Conservation (phyloP, 2,113 vertebrate genomes). For the Hydrolagus affinis region DNA sequence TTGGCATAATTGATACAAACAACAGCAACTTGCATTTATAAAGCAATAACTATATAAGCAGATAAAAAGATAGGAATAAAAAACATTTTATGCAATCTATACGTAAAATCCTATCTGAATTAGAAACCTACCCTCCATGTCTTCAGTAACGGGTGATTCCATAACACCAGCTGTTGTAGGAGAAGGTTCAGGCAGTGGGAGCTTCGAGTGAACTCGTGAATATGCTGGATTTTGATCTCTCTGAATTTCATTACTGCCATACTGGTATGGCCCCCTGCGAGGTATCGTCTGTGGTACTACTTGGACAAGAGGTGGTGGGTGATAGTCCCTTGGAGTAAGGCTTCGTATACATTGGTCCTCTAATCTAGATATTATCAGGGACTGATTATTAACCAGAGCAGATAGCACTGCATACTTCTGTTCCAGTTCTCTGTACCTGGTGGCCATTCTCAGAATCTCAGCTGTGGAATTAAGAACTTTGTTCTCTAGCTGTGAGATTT, state of each 20-base stretch:
- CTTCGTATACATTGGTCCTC: conserved; percentile 84
- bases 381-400: conserved; percentile 90
- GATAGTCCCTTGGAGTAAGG: conserved; percentile 64
- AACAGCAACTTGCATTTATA: no score
- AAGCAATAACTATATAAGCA: no score
- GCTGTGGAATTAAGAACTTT: conserved; percentile 90
- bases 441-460: conserved; percentile 84
- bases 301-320: conserved; percentile 81
- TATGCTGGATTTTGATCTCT: conserved; percentile 70
- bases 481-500: conserved; percentile 89
- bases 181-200: conserved; percentile 56
- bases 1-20: no score
- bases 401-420: conserved; percentile 72
- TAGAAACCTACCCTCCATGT: conserved; percentile 16
- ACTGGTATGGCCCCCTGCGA: conserved; percentile 65
- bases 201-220: conserved; percentile 57
- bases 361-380: conserved; percentile 70
- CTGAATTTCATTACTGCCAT: conserved; percentile 83
- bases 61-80: not conserved
- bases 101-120: not conserved
- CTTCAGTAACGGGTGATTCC: conserved; percentile 28
- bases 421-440: conserved; percentile 84
- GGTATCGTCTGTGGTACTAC: conserved; percentile 84
- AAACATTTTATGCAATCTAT: not conserved
- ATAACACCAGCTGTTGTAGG: conserved; percentile 49